Evolutionary conservation across 2,888 invertebrate species (phyloP).

Genomic region (Drosophila rubida): DNA sequence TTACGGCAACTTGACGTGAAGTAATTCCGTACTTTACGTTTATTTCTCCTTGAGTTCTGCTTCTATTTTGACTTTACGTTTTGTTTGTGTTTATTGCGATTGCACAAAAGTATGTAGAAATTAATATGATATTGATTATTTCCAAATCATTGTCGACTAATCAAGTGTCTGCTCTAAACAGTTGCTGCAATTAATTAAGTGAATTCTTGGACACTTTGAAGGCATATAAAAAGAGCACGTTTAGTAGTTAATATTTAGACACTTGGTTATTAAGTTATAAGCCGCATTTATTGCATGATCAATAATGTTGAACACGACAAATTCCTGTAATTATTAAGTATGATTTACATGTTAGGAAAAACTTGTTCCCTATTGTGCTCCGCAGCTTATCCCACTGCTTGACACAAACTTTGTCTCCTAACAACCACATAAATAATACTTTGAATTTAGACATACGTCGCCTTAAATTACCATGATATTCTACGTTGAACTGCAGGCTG

Average conservation of each 20-base stretch:
- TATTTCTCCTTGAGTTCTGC: slow-evolving; percentile 11
- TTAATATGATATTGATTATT: slow-evolving; percentile 21
- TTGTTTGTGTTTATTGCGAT: neutral
- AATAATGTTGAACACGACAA: no score
- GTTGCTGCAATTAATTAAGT: neutral
- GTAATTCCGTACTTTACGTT: slow-evolving; percentile 31
- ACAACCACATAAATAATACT: no score
- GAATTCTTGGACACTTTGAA: neutral
- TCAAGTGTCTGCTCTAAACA: neutral
- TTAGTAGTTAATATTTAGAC: neutral
- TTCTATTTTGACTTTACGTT: neutral
- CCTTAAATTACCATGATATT: no score
- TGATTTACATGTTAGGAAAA: no score
- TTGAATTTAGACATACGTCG: no score
- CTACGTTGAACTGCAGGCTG: no score
- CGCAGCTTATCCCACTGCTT: no score
- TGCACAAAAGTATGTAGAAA: slow-evolving; percentile 9
- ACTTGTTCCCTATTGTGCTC: no score
- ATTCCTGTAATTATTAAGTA: no score
- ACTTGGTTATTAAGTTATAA: neutral
- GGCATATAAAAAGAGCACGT: neutral
- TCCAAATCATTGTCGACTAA: neutral
- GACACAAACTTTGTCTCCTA: no score
- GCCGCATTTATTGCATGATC: neutral
- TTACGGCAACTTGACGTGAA: slow-evolving; percentile 33